Percentiles rank a stretch among this genome's conserved stretches.
Conservation (phyloP, 2,888 invertebrate species). For the Ochropleura plecta region DNA sequence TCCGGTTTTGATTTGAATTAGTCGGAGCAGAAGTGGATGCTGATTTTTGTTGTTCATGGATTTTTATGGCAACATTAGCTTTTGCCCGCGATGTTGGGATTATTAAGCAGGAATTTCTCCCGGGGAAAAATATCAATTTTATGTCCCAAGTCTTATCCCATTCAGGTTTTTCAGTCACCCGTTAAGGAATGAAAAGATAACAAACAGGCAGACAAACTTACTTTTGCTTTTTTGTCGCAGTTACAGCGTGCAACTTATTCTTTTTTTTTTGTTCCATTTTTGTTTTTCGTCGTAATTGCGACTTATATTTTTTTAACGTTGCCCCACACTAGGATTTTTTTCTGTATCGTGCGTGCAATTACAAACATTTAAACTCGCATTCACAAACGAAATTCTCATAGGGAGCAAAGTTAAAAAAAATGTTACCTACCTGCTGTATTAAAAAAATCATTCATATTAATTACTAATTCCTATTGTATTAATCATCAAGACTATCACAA, state of each 20-base stretch:
- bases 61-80: not conserved
- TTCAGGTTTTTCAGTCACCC: not conserved
- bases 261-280: too few species aligned
- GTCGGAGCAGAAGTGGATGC: not conserved
- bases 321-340: too few species aligned
- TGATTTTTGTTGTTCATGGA: not conserved
- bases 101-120: not conserved
- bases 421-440: not conserved
- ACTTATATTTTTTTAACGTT: too few species aligned
- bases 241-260: too few species aligned
- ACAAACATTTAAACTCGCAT: too few species aligned
- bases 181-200: too few species aligned
- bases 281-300: too few species aligned
- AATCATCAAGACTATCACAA: not conserved
- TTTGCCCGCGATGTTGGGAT: not conserved
- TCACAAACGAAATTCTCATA: too few species aligned
- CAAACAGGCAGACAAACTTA: not conserved
- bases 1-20: slow-evolving; percentile 10
- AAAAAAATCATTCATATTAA: not conserved
- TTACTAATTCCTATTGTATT: not conserved
- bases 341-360: too few species aligned
- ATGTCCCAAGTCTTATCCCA: not conserved
- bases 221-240: not conserved
- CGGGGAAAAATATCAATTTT: not conserved
- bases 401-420: too few species aligned